These are phyloP conservation scores for Drosophila ercepeae DNA, from an alignment of 1,140 invertebrate species.

Conservation along the genomic window DNA sequence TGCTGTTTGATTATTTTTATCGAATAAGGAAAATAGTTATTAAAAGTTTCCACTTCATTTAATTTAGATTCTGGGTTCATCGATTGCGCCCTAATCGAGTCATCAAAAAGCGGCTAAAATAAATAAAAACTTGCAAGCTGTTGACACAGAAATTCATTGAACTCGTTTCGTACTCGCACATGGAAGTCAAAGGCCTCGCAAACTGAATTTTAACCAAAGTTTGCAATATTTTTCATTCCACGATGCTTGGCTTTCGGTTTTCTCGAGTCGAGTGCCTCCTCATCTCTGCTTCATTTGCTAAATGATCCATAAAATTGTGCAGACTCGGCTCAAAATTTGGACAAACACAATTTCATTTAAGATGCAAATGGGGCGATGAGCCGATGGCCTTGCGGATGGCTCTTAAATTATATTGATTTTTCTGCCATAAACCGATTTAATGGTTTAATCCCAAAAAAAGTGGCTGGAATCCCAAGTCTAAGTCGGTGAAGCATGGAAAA, in stretches of 20 bases:
- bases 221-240: slow-evolving; percentile 53
- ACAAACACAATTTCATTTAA: slow-evolving; percentile 24
- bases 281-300: slow-evolving; percentile 39
- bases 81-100: slow-evolving; percentile 43
- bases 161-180: slow-evolving; percentile 54
- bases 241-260: slow-evolving; percentile 26
- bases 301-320: slow-evolving; percentile 68
- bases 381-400: slow-evolving; percentile 13
- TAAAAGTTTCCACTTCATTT: slow-evolving; percentile 57
- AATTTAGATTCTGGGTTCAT: slow-evolving; percentile 49
- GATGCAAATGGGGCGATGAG: slow-evolving; percentile 1
- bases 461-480: too few species aligned
- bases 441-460: slow-evolving; percentile 13
- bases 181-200: slow-evolving; percentile 55
- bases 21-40: slow-evolving; percentile 22
- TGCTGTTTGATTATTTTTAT: slow-evolving; percentile 2
- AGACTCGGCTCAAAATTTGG: slow-evolving; percentile 32
- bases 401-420: not conserved
- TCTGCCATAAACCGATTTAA: slow-evolving; percentile 5
- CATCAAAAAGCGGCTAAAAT: slow-evolving; percentile 27
- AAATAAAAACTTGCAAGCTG: slow-evolving; percentile 55
- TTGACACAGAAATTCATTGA: slow-evolving; percentile 78
- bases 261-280: not conserved
- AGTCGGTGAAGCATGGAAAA: not conserved
- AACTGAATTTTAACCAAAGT: slow-evolving; percentile 28